Evolutionary conservation across 1,140 invertebrate genomes (phyloP), one percentile per base, ranked within the genome.

Genomic region (Ips nitidus): DNA sequence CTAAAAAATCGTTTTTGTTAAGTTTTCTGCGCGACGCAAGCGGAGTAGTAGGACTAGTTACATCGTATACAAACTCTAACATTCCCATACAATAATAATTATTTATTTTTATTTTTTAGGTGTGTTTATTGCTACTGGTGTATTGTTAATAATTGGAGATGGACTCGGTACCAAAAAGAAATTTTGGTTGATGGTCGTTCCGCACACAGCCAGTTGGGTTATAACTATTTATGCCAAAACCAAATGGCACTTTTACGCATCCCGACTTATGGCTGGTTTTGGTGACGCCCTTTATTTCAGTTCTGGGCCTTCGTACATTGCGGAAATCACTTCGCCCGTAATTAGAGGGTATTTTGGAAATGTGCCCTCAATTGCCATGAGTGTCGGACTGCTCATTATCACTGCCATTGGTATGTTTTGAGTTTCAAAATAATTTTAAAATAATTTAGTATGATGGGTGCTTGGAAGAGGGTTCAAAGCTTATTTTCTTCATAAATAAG

Each of bases 271-370:
- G 4, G 65, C 67, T 3, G 75, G 74, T 41, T 39, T 72, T 0
- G 72, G 65, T 0, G 75, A 76, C 50, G 74, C 72, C 0, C 42
- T 60, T n/a, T n/a, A 74, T 3, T 74, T 67, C 42, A 52, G 50
- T 8, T 36, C 60, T 57, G 37, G 73, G 1, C 74, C 74, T 1
- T 55, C 63, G 42, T 76, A 76, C 55, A 69, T 76, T 2, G 65
- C 66, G 5, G 74, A 76, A 60, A 66, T 75, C 3, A 61, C 70
- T 0, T 72, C 67, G 3, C 74, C 75, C 2, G 65, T 52, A 53
- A 68, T 76, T 0, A 70, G 75, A 60, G 72, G 75, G 7, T 58
- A 52, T 4, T 76, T 74, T 74, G 75, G 75, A 4, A 74, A 58
- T 41, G 22, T 58, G 22, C 38, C 56, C 41, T 40, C 56, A 58